Evolutionary conservation across 2,888 invertebrate genomes (phyloP).

Genomic region (Automeris io): DNA sequence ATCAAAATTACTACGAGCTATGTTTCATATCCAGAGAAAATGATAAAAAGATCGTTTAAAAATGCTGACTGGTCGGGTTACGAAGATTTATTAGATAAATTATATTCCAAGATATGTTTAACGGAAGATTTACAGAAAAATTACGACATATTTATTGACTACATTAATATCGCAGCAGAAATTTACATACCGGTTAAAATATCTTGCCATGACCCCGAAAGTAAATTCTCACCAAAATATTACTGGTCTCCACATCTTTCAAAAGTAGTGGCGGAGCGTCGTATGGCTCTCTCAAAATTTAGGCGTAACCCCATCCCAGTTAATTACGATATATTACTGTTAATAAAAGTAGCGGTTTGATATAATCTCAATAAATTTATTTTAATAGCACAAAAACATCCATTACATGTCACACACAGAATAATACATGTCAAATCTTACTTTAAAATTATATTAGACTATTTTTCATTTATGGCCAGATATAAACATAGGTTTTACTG

Average conservation of each 20-base stretch:
- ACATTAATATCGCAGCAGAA: conserved; percentile 9
- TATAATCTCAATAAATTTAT: too few relatives aligned
- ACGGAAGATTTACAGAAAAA: background rate
- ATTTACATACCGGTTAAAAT: conserved; percentile 6
- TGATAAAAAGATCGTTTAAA: conserved; percentile 8
- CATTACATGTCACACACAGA: too few relatives aligned
- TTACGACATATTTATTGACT: conserved; percentile 4
- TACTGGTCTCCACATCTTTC: conserved; percentile 9
- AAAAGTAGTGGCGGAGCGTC: conserved; percentile 7
- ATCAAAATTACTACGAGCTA: conserved; percentile 8
- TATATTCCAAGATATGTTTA: background rate
- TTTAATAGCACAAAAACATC: too few relatives aligned
- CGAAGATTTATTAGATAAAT: background rate
- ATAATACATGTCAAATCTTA: too few relatives aligned
- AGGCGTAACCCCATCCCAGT: conserved; percentile 11
- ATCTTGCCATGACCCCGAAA: conserved; percentile 2
- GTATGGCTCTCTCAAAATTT: conserved; percentile 9
- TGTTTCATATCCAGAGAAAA: background rate
- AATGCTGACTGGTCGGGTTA: conserved; percentile 11
- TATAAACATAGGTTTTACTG: too few relatives aligned
- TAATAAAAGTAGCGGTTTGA: too few relatives aligned
- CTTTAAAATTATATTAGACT: too few relatives aligned
- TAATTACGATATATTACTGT: too few relatives aligned
- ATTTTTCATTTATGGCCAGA: too few relatives aligned
- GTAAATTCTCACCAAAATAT: conserved; percentile 7